Conservation (phyloP, 2,797 vertebrate species). For the Esox masquinongy region DNA sequence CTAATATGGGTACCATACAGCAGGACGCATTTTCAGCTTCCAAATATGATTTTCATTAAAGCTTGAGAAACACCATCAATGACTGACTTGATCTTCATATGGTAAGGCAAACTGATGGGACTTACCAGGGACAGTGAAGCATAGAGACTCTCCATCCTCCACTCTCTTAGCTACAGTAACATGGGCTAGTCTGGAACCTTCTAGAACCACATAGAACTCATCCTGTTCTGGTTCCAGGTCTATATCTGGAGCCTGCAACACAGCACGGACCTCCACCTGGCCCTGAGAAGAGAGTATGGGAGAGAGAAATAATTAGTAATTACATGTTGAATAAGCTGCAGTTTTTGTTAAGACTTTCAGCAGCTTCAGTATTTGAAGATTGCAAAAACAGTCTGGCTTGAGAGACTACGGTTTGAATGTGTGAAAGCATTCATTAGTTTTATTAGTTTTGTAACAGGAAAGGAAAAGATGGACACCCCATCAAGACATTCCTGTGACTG, state of each 20-base stretch:
- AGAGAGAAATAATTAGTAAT: background rate
- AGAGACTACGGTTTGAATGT: background rate
- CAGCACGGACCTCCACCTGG: slow-evolving; percentile 58
- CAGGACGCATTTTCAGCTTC: background rate
- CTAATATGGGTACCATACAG: background rate
- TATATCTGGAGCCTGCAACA: slow-evolving; percentile 26
- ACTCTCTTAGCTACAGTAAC: slow-evolving; percentile 58
- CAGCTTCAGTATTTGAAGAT: no score
- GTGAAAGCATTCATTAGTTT: background rate
- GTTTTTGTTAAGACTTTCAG: no score
- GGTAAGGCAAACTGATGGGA: slow-evolving; percentile 7
- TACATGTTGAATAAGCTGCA: no score
- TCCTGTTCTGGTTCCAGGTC: slow-evolving; percentile 43
- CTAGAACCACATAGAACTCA: slow-evolving; percentile 63
- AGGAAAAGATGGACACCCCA: background rate
- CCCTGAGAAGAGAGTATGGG: slow-evolving; percentile 54
- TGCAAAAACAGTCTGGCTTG: background rate
- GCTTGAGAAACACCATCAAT: background rate
- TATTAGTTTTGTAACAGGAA: background rate
- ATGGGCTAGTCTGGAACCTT: slow-evolving; percentile 67
- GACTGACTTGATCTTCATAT: background rate
- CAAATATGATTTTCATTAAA: background rate
- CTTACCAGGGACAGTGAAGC: slow-evolving; percentile 71
- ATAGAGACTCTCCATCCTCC: slow-evolving; percentile 48
- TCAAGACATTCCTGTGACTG: slow-evolving; percentile 1